Base-by-base conservation (phyloP, 2,797 vertebrate species). In the Gallinago solitaria region DNA sequence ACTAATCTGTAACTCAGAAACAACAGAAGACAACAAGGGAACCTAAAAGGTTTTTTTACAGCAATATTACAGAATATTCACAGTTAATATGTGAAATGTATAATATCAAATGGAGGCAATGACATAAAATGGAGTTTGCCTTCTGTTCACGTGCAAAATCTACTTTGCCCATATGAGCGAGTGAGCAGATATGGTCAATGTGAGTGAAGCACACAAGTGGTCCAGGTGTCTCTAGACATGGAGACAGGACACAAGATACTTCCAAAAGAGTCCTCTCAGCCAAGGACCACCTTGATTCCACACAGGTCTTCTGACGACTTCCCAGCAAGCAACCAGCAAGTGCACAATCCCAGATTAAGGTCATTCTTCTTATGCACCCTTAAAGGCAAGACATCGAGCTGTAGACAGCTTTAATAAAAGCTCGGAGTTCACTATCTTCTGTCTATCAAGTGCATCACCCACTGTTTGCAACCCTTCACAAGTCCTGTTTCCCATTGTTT, bases 391-490 rank as follows among this genome's bases (percentile, higher is more conserved):
- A 81, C 47, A 78, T 25, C 37, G 43, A 17, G 24, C 69, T 57
- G 80, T 9, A 88, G 81, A 83, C 76, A 87, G 74, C 57, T 90
- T 93, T 87, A 76, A 93, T 71, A 67, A 94, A 90, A 86, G 24
- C 11, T 80, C 9, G 5, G 47, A 74, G 54, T 76, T 83, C 78
- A 90, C 56, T 53, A 30, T 53, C 54, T 81, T 70, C 37, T 87
- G 39, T 33, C 70, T 63, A 53, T 70, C 77, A 93, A 54, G 21
- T n/a, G 64, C 30, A 69, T 53, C 41, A 48, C 30, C 33, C 39
- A 61, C 7, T 64, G 20, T 59, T 88, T 88, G n/a, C 35, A 92
- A 41, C 33, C 9, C 56, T 63, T 92, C 39, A 82, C 16, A 89
- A 79, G 28, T 57, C 64, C 50, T 13, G 21, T 45, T 71, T 83